Percentiles rank a stretch among this genome's conserved stretches.
These are phyloP conservation scores for Delia radicum DNA, from an alignment of 1,140 invertebrate genomes.

Conservation along the genomic window DNA sequence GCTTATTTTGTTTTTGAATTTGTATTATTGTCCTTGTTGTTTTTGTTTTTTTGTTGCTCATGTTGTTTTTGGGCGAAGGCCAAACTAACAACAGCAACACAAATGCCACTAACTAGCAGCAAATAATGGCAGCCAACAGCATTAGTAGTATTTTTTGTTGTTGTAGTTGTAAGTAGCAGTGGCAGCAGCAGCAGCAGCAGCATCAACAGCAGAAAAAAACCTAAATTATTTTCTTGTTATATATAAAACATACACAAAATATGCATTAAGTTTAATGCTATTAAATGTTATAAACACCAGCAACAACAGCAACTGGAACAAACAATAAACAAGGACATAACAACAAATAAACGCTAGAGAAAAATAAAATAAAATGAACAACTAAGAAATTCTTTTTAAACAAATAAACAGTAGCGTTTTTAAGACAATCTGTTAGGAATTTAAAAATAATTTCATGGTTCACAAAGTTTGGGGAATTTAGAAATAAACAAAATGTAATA, in stretches of 20 bases:
- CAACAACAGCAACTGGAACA: not conserved
- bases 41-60: not conserved
- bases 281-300: constrained; percentile 4
- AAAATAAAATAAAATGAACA: not conserved
- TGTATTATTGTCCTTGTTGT: too few relatives aligned
- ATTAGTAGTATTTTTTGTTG: too few relatives aligned
- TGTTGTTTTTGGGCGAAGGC: constrained; percentile 5
- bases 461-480: not conserved
- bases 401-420: not conserved
- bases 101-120: not conserved
- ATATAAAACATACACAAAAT: not conserved
- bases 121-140: too few relatives aligned
- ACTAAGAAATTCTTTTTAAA: not conserved
- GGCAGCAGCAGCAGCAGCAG: not conserved
- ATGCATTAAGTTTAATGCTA: constrained; percentile 19
- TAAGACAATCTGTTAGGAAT: not conserved
- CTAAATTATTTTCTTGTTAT: not conserved
- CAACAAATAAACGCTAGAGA: not conserved
- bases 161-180: not conserved
- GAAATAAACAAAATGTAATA: too few relatives aligned
- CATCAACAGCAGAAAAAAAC: too few relatives aligned
- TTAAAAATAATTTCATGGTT: not conserved
- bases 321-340: not conserved
- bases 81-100: not conserved
- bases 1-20: not conserved